phyloP scores from a whole-genome alignment of 2,888 invertebrate genomes.

The Athalia cordata region DNA sequence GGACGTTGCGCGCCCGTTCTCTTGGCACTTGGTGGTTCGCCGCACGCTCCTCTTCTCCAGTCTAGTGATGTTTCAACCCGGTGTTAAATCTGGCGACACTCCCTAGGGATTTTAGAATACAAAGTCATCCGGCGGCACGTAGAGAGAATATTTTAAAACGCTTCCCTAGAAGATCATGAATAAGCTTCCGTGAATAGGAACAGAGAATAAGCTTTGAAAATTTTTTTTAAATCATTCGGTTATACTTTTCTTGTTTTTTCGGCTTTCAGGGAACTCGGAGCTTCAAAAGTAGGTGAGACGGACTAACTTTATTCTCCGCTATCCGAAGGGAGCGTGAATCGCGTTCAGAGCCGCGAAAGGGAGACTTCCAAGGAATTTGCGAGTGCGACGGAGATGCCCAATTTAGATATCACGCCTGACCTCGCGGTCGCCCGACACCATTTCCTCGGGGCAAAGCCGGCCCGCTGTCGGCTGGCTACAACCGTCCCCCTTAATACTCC shows the following conservation, averaged over 20 bases:
- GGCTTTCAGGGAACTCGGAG: too few species aligned
- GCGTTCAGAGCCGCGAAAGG: background rate
- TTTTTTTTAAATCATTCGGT: too few species aligned
- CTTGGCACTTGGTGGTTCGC: conserved; percentile 35
- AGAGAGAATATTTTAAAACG: too few species aligned
- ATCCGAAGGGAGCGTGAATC: background rate
- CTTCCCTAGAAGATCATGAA: too few species aligned
- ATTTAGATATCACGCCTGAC: conserved; percentile 61
- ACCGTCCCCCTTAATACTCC: background rate
- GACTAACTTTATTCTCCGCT: background rate
- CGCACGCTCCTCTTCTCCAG: conserved; percentile 10
- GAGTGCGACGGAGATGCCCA: conserved; percentile 47
- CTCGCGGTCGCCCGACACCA: conserved; percentile 50
- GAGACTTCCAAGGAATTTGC: background rate
- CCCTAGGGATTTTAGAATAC: conserved; percentile 11
- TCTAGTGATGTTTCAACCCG: conserved; percentile 2
- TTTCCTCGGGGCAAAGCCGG: conserved; percentile 47
- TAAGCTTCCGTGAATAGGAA: background rate
- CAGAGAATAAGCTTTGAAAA: background rate
- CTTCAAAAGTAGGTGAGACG: background rate
- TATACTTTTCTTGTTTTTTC: too few species aligned
- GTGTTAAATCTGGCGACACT: conserved; percentile 33
- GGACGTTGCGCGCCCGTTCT: background rate
- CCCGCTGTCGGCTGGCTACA: background rate
- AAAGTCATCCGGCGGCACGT: background rate